Base-by-base conservation (phyloP, 2,797 vertebrate genomes). In the Tenualosa ilisha region DNA sequence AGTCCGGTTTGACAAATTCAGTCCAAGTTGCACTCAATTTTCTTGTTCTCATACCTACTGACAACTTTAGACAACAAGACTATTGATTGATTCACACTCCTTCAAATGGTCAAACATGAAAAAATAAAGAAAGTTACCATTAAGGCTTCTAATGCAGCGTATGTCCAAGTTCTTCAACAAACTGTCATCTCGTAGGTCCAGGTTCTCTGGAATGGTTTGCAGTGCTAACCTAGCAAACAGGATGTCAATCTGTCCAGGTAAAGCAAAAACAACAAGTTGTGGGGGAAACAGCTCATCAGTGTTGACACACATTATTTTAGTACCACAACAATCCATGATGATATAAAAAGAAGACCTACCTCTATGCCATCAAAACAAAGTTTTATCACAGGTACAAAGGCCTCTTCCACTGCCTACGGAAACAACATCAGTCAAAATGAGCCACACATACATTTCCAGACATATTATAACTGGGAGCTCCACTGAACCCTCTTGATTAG, bases 371-470 rank as follows among this genome's bases (percentile, higher is more conserved):
- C 96, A 93, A 96, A 98, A 87, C 94, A 95, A 49, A 98, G 92
- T 91, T 98, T 97, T 91, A 98, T 97, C 87, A 98, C 96, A 1
- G 97, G 97, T 87, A 98, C 97, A 92, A 96, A 97, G 0, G 97
- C 96, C 85, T 97, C 96, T 93, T 97, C 96, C 61, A 97, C 96
- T 90, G 95, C 95, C 97, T 98, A 81, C 6, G 87, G 53, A 86
- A 84, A 17, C 51, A 85, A 61, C 49, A 84, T 81, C 12, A 22
- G 46, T 2, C 72, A 37, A 5, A 79, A 22, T 79, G 17, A 79
- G 26, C 75, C 61, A 82, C 31, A 43, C 8, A 51, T 2, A 53
- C n/a, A 15, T 61, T 63, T 2, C 7, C 65, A 37, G 26, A 72
- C 4, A 15, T 4, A 31, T 31, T 65, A 6, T 13, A 72, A 15